These are phyloP conservation scores for Agrotis ipsilon DNA, from an alignment of 2,888 invertebrate genomes.

Conservation along the genomic window DNA sequence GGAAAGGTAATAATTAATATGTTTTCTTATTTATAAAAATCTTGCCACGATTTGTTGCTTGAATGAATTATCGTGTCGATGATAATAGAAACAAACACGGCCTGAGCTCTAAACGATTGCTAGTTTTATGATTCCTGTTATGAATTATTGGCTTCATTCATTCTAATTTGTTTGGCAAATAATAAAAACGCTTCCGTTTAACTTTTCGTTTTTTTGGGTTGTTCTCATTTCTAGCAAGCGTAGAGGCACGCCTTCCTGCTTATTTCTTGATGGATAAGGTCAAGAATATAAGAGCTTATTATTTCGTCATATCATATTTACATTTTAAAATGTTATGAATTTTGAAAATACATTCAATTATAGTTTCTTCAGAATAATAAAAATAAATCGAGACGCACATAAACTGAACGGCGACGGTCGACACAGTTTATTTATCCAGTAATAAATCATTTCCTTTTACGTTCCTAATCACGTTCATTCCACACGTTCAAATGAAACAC, in stretches of 20 bases:
- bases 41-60: constrained; percentile 33
- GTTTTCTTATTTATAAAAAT: constrained; percentile 54
- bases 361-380: neutral
- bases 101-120: constrained; percentile 28
- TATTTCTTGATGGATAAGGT: constrained; percentile 37
- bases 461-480: constrained; percentile 14
- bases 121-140: constrained; percentile 51
- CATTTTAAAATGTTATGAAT: neutral
- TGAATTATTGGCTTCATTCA: constrained; percentile 55
- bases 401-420: constrained; percentile 14
- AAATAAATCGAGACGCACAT: constrained; percentile 3
- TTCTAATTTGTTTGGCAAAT: constrained; percentile 43
- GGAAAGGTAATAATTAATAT: constrained; percentile 79
- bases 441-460: constrained; percentile 31
- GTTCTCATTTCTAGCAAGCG: constrained; percentile 21
- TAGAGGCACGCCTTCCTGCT: constrained; percentile 40
- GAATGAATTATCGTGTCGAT: constrained; percentile 40
- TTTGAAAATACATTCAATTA: constrained; percentile 3
- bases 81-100: constrained; percentile 65
- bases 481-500: constrained; percentile 18
- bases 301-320: constrained; percentile 15
- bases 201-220: constrained; percentile 18
- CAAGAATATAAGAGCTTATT: constrained; percentile 8
- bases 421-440: constrained; percentile 29
- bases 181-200: constrained; percentile 36